Evolutionary conservation across 2,797 vertebrate species (phyloP).

Genomic region (Loriculus beryllinus): DNA sequence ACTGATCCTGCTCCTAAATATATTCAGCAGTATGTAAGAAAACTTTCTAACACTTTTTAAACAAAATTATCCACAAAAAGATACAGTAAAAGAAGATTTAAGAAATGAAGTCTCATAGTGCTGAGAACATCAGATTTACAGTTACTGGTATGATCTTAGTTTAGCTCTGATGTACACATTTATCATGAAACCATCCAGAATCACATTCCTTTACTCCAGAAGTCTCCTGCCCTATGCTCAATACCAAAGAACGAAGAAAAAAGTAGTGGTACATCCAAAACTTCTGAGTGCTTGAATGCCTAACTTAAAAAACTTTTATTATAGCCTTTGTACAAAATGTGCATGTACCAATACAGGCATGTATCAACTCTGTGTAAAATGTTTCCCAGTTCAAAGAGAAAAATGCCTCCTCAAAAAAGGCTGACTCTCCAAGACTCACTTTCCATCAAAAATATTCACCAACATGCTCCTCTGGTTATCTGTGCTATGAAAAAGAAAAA

Average conservation of each 20-base stretch:
- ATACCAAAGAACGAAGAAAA: not conserved
- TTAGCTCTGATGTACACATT: not conserved
- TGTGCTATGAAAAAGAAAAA: not conserved
- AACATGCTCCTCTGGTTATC: not conserved
- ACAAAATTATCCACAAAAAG: not conserved
- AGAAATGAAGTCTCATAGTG: not conserved
- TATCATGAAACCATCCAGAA: not conserved
- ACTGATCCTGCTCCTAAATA: not conserved
- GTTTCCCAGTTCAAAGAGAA: not conserved
- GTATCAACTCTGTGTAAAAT: not conserved
- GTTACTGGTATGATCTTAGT: not conserved
- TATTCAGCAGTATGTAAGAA: not conserved
- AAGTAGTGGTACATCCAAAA: not conserved
- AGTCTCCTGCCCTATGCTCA: not conserved
- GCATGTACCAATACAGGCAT: rapidly evolving
- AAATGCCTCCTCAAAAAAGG: not conserved
- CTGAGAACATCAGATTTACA: not conserved
- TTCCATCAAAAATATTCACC: not conserved
- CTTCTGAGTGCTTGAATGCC: not conserved
- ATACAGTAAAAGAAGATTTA: not conserved
- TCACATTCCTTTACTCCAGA: not conserved
- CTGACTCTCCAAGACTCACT: not conserved
- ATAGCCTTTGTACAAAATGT: not conserved
- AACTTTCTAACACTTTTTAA: not conserved
- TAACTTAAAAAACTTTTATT: not conserved